Conservation (phyloP, 2,888 invertebrate genomes). For the Apamea monoglypha region DNA sequence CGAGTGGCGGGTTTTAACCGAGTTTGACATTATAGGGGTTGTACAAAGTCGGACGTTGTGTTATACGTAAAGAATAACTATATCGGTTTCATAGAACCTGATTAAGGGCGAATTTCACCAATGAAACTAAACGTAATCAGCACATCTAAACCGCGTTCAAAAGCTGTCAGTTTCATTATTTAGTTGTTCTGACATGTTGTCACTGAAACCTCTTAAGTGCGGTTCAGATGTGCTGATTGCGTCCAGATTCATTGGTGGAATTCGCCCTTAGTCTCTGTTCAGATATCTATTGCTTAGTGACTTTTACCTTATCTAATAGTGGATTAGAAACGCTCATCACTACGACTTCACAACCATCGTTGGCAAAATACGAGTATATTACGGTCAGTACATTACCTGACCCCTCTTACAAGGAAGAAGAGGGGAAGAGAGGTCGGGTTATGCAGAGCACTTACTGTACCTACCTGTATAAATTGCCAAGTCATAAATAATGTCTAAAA, state of each 20-base stretch:
- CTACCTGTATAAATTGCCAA: not conserved
- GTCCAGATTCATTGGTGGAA: not conserved
- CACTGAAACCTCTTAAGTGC: not conserved
- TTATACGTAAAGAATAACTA: not conserved
- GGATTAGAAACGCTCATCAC: too few relatives aligned
- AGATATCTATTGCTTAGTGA: not conserved
- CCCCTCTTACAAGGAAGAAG: not conserved
- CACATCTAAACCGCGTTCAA: not conserved
- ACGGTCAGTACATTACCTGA: not conserved
- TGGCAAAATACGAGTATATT: not conserved
- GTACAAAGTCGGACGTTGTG: slow-evolving; percentile 9
- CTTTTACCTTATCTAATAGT: not conserved
- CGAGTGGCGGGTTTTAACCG: slow-evolving; percentile 22
- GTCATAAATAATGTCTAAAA: slow-evolving; percentile 8
- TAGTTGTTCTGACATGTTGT: not conserved
- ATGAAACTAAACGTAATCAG: not conserved
- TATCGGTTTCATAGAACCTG: not conserved
- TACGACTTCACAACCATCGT: not conserved
- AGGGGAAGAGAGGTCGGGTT: not conserved
- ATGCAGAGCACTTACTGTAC: not conserved
- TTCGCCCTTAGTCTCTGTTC: not conserved
- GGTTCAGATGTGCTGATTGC: not conserved
- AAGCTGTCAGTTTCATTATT: not conserved
- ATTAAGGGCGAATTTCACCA: not conserved
- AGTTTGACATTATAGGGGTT: slow-evolving; percentile 3